Conservation (phyloP, 2,888 invertebrate genomes). For the Clostera curtula region DNA sequence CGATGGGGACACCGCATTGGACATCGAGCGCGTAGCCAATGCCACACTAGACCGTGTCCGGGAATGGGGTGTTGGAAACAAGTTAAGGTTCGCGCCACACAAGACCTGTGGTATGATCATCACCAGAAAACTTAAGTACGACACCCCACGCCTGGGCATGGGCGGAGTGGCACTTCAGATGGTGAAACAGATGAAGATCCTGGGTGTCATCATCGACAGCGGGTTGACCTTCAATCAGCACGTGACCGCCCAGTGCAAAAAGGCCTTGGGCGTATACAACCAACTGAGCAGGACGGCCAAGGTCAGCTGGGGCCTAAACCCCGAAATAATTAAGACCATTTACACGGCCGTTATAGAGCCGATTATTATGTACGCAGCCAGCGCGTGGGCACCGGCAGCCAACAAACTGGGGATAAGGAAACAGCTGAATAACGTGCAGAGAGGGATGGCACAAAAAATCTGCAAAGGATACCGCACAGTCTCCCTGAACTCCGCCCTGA, state of each 20-base stretch:
- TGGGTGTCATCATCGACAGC: background rate
- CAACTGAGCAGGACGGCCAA: background rate
- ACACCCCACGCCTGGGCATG: conserved; percentile 3
- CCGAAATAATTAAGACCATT: too few relatives aligned
- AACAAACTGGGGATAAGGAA: too few relatives aligned
- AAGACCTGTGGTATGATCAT: background rate
- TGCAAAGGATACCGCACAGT: too few relatives aligned
- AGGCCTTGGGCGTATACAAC: background rate
- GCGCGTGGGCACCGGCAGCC: too few relatives aligned
- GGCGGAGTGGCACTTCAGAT: conserved; percentile 1
- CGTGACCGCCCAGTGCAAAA: background rate
- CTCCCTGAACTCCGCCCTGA: too few relatives aligned
- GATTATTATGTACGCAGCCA: too few relatives aligned
- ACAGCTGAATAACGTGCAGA: too few relatives aligned
- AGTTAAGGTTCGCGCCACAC: conserved; percentile 4
- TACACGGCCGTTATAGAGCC: too few relatives aligned
- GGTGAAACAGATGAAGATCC: background rate
- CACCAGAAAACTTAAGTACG: background rate
- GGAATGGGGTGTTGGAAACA: conserved; percentile 5
- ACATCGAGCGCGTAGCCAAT: conserved; percentile 6
- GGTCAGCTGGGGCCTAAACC: too few relatives aligned
- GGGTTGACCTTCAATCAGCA: background rate
- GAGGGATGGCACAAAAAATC: too few relatives aligned
- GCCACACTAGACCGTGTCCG: conserved; percentile 4
- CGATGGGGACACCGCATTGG: conserved; percentile 4